Percentiles rank a stretch among this genome's conserved stretches.
phyloP scores from a whole-genome alignment of 2,888 invertebrate genomes.

The Athalia cordata region DNA sequence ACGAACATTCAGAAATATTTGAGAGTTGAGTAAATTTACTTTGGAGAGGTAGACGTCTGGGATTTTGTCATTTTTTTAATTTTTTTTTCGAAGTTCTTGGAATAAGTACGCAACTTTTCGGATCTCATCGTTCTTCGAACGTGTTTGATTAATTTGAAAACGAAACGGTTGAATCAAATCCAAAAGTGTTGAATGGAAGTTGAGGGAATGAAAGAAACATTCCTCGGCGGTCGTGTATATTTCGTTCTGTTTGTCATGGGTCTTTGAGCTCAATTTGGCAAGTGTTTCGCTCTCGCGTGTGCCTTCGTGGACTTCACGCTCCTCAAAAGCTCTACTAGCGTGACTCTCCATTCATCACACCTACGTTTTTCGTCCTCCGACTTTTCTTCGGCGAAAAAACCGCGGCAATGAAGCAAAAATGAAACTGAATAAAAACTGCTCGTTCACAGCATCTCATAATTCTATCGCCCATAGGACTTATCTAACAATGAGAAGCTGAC shows the following conservation, averaged over 20 bases:
- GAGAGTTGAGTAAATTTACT: constrained; percentile 40
- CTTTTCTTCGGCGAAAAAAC: background rate
- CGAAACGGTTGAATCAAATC: too few species aligned
- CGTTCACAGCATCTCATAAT: too few species aligned
- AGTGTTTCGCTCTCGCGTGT: constrained; percentile 25
- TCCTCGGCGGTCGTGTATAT: background rate
- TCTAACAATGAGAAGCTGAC: too few species aligned
- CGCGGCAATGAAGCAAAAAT: too few species aligned
- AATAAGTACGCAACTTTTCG: too few species aligned
- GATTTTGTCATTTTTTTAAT: background rate
- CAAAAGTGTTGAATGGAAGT: background rate
- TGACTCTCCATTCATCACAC: constrained; percentile 36
- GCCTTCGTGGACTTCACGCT: constrained; percentile 32
- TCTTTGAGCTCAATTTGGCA: constrained; percentile 17
- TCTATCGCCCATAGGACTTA: too few species aligned
- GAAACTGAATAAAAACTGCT: too few species aligned
- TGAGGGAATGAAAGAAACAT: background rate
- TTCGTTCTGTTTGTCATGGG: background rate
- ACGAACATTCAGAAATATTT: constrained; percentile 14
- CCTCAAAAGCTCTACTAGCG: constrained; percentile 39
- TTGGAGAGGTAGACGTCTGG: background rate
- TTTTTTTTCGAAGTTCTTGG: background rate
- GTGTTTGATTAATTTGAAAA: too few species aligned
- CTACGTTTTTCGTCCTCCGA: constrained; percentile 5
- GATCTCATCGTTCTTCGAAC: too few species aligned